Evolutionary conservation across 2,888 invertebrate species (phyloP).

Genomic region (Tipula vernalis): DNA sequence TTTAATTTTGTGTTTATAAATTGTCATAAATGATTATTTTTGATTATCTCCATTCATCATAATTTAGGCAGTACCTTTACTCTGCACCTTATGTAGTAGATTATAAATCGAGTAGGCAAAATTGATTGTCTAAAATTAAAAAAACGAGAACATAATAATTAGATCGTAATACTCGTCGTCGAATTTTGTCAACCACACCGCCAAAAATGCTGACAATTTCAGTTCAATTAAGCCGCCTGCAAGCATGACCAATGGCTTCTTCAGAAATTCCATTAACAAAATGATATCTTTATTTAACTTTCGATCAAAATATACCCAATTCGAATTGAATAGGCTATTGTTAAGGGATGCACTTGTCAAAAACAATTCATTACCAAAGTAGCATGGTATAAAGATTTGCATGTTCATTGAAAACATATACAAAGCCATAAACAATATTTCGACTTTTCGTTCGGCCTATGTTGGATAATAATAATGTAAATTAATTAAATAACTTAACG

Average conservation of each 20-base stretch:
- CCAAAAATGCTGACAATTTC: not conserved
- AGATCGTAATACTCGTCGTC: not conserved
- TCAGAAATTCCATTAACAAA: not conserved
- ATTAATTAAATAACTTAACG: too few relatives aligned
- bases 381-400: not conserved
- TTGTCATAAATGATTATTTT: too few relatives aligned
- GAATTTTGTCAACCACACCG: not conserved
- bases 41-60: not conserved
- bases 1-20: too few relatives aligned
- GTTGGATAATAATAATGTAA: not conserved
- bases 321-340: not conserved
- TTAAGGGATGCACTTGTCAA: not conserved
- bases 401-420: not conserved
- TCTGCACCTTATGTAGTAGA: not conserved
- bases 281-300: not conserved
- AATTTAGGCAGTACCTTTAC: not conserved
- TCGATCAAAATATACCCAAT: not conserved
- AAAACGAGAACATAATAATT: not conserved
- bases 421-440: not conserved
- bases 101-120: not conserved
- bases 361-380: not conserved
- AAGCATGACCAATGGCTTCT: not conserved
- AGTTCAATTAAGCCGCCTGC: not conserved
- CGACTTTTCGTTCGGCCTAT: not conserved
- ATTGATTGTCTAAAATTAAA: not conserved